Conservation (phyloP, 2,888 invertebrate genomes). For the Volucella inanis region DNA sequence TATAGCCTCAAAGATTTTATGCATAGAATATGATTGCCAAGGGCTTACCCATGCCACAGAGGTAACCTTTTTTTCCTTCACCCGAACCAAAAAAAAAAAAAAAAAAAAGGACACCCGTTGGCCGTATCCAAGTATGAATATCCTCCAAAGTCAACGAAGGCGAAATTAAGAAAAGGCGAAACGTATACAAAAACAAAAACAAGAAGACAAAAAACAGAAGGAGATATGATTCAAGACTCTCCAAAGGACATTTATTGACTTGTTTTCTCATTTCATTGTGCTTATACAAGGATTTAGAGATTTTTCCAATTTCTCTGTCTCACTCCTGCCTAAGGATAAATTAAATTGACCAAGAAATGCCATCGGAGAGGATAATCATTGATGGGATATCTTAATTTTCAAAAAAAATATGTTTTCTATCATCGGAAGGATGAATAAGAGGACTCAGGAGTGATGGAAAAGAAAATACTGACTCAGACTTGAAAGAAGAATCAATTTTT, state of each 20-base stretch:
- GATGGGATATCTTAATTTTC: constrained; percentile 51
- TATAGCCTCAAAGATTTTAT: constrained; percentile 41
- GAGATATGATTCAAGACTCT: constrained; percentile 32
- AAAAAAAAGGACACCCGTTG: too few relatives aligned
- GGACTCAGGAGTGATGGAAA: not conserved
- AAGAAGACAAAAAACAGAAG: not conserved
- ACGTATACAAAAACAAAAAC: not conserved
- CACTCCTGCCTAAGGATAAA: constrained; percentile 7
- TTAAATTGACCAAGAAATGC: constrained; percentile 43
- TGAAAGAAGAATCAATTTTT: too few relatives aligned
- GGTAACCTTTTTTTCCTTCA: constrained; percentile 4
- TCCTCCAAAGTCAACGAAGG: too few relatives aligned
- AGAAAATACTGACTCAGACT: too few relatives aligned
- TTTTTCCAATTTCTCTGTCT: too few relatives aligned
- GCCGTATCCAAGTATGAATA: too few relatives aligned
- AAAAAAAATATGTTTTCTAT: constrained; percentile 2
- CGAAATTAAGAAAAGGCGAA: too few relatives aligned
- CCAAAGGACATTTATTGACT: constrained; percentile 50
- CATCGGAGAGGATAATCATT: constrained; percentile 38
- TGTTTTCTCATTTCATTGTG: constrained; percentile 33
- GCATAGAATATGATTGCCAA: constrained; percentile 38
- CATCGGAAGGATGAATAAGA: not conserved
- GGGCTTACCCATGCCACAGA: constrained; percentile 17
- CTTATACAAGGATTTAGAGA: constrained; percentile 9
- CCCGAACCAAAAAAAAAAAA: too few relatives aligned